Evolutionary conservation across 1,140 invertebrate species (phyloP).

Genomic region (Platorchestia sp.): DNA sequence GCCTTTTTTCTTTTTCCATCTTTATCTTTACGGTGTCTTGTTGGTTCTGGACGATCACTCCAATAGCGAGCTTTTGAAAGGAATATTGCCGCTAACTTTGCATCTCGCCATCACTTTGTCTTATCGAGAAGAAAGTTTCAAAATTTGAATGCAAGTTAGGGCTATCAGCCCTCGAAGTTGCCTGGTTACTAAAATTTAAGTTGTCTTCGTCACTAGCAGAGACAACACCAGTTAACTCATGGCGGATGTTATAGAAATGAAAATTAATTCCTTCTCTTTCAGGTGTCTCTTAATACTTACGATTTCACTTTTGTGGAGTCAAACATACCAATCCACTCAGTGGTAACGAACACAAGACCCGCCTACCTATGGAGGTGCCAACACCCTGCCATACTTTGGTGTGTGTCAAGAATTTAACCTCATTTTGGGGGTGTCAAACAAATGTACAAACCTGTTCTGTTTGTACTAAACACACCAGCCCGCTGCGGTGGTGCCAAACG

Average conservation of each 20-base stretch:
- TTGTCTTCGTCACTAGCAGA: not conserved
- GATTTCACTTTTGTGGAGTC: not conserved
- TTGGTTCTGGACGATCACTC: not conserved
- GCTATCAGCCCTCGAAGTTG: not conserved
- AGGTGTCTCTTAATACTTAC: not conserved
- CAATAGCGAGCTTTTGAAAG: not conserved
- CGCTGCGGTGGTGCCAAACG: not conserved
- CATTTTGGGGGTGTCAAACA: not conserved
- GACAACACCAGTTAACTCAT: not conserved
- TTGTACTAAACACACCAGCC: not conserved
- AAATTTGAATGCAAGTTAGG: not conserved
- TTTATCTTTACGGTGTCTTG: not conserved
- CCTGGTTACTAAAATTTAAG: not conserved
- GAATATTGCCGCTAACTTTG: not conserved
- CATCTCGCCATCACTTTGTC: not conserved
- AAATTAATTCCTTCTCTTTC: not conserved
- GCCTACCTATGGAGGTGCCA: no score
- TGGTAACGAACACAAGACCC: no score
- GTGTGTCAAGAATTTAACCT: no score
- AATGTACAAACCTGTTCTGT: not conserved
- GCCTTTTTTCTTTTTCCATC: not conserved
- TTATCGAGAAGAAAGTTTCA: not conserved
- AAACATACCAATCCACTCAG: no score
- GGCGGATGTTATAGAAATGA: not conserved
- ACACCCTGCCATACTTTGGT: no score